Base-by-base conservation (phyloP, 2,797 vertebrate species). In the Tolypeutes matacus region DNA sequence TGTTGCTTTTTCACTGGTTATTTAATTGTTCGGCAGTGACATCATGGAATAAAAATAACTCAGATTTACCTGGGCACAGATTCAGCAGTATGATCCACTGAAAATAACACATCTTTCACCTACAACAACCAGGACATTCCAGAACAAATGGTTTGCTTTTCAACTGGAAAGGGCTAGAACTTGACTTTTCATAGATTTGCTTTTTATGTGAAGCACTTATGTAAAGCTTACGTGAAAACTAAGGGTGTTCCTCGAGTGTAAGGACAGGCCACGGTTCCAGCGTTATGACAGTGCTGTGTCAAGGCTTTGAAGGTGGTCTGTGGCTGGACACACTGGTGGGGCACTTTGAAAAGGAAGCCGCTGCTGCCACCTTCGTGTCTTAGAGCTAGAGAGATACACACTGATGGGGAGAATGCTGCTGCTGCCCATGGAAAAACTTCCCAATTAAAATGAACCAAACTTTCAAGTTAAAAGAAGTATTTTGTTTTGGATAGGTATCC, bases 141-240 rank as follows among this genome's bases (percentile, higher is more conserved):
- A 80, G 25, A 49, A 53, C 84, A 56, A 56, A 31, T 27, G 1
- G 21, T 29, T 27, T 51, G 46, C 27, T 87, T 93, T 91, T 77
- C 58, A 49, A 0, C 1, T 18, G 89, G 65, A 58, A 91, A 39
- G 53, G 62, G 69, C 34, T 60, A 81, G 89, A 73, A 11, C 13
- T 31, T 9, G 70, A 72, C 36, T 64, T 67, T 75, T 25, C 39
- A 82, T 73, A 25, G 69, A 67, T 87, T 91, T 92, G 29, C 25
- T 92, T 85, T 89, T 88, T 56, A 77, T 73, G 90, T 93, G 91
- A 93, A 95, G 94, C 90, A 77, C 77, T 96, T 82, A 77, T 25
- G 65, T 4, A 14, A 34, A 73, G 78, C 62, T 80, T 53, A 56
- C 36, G 85, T 93, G 75, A 80, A 76, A 77, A 73, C 31, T 12